phyloP scores from a whole-genome alignment of 1,140 invertebrate species.

The Zaprionus nigranus region DNA sequence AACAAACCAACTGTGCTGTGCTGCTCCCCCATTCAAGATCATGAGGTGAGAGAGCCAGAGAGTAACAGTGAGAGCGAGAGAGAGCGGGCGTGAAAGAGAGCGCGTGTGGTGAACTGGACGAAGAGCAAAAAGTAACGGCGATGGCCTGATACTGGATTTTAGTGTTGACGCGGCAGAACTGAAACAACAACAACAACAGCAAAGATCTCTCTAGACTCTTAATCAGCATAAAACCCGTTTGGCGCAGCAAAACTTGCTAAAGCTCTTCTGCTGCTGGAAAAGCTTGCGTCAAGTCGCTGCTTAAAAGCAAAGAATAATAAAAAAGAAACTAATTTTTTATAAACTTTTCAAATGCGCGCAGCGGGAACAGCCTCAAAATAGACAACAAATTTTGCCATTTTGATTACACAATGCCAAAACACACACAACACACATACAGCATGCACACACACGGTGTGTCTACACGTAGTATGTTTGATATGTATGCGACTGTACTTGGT shows the following conservation, averaged over 20 bases:
- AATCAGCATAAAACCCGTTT: slow-evolving; percentile 64
- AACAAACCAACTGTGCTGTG: slow-evolving; percentile 33
- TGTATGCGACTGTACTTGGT: background rate
- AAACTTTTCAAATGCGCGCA: slow-evolving; percentile 9
- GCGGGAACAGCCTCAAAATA: slow-evolving; percentile 33
- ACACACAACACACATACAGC: background rate
- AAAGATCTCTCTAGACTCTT: slow-evolving; percentile 33
- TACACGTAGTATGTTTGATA: background rate
- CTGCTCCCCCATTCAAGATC: slow-evolving; percentile 7
- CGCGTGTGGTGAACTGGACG: slow-evolving; percentile 1
- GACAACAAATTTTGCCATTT: slow-evolving; percentile 19
- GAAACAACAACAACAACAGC: slow-evolving; percentile 31
- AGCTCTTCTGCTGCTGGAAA: slow-evolving; percentile 67
- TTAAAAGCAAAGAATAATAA: slow-evolving; percentile 1
- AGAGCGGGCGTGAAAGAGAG: background rate
- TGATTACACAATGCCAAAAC: slow-evolving; percentile 40
- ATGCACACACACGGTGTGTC: background rate
- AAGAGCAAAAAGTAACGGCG: slow-evolving; percentile 66
- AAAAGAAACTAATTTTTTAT: slow-evolving; percentile 4
- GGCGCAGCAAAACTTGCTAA: slow-evolving; percentile 17
- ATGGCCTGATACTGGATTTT: slow-evolving; percentile 60
- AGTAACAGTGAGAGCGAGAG: slow-evolving; percentile 2
- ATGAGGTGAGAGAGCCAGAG: slow-evolving; percentile 12
- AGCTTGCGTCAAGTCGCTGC: slow-evolving; percentile 31
- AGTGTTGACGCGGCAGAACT: slow-evolving; percentile 37